phyloP scores from a whole-genome alignment of 2,113 vertebrate genomes.

The Amblyopsis rosae region DNA sequence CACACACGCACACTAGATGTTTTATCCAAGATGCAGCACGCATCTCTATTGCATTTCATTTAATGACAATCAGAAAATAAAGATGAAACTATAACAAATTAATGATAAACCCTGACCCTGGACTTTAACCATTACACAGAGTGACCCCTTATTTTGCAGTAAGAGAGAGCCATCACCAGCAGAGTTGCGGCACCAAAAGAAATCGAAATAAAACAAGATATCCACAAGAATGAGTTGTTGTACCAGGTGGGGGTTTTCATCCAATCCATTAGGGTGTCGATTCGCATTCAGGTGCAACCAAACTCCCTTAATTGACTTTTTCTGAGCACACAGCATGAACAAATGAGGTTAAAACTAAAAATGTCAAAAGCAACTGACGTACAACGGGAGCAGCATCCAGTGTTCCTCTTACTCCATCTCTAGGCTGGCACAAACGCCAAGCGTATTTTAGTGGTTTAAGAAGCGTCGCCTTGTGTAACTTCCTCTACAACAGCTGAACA shows the following conservation, averaged over 20 bases:
- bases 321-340: slow-evolving; percentile 71
- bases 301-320: slow-evolving; percentile 77
- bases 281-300: slow-evolving; percentile 77
- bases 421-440: slow-evolving; percentile 7
- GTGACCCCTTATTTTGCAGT: slow-evolving; percentile 24
- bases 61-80: neutral
- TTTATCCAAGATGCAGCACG: neutral
- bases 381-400: slow-evolving; percentile 1
- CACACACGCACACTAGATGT: too few relatives aligned
- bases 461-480: neutral
- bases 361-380: neutral
- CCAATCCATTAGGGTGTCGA: slow-evolving; percentile 60
- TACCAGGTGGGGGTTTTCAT: slow-evolving; percentile 74
- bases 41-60: slow-evolving; percentile 11
- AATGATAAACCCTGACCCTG: slow-evolving; percentile 10
- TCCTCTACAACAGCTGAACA: slow-evolving; percentile 17
- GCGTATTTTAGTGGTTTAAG: neutral
- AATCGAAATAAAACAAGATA: slow-evolving; percentile 1
- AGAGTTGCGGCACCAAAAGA: slow-evolving; percentile 6
- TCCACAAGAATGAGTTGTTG: slow-evolving; percentile 30
- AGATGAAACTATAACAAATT: neutral
- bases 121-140: slow-evolving; percentile 68
- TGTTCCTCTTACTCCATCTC: neutral
- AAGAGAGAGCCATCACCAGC: slow-evolving; percentile 62
- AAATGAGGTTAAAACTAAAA: slow-evolving; percentile 53